A percentile compares a stretch with the other conserved stretches of the same genome.
These are phyloP conservation scores for Phalacrocorax brasilianus DNA, from an alignment of 2,113 vertebrate genomes.

Conservation along the genomic window DNA sequence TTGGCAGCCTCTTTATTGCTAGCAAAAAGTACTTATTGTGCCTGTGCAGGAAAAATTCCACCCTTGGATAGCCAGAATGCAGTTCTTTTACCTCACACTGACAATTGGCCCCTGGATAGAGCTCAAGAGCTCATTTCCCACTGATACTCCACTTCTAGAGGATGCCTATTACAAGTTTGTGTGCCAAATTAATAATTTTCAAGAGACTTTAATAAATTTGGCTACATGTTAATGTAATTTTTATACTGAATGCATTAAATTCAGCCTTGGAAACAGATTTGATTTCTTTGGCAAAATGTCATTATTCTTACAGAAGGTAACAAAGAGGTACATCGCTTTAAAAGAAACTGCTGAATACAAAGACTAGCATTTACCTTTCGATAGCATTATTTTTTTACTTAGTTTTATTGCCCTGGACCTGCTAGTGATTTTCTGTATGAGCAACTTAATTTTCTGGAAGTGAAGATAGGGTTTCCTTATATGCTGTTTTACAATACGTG, in stretches of 20 bases:
- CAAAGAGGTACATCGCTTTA: neutral
- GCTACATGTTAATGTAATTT: neutral
- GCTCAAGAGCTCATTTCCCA: constrained; percentile 12
- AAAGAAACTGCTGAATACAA: neutral
- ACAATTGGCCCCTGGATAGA: neutral
- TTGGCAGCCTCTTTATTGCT: constrained; percentile 14
- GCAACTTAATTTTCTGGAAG: neutral
- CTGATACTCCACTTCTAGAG: neutral
- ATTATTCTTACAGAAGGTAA: neutral
- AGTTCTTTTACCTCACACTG: neutral
- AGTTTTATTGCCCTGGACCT: neutral
- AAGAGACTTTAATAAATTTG: neutral
- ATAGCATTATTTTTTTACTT: neutral
- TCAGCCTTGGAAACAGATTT: neutral
- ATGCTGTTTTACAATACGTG: neutral
- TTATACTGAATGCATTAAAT: neutral
- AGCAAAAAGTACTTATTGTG: constrained; percentile 17
- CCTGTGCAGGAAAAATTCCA: neutral
- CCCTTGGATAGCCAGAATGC: neutral
- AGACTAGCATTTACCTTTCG: neutral
- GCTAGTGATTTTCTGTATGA: neutral
- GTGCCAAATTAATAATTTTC: neutral
- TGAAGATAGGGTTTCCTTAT: neutral
- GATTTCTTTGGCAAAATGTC: neutral
- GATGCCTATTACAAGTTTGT: neutral